Percentiles rank a stretch among this genome's conserved stretches.
Evolutionary conservation across 2,888 invertebrate species (phyloP).

Genomic region (Parelbella ahira): DNA sequence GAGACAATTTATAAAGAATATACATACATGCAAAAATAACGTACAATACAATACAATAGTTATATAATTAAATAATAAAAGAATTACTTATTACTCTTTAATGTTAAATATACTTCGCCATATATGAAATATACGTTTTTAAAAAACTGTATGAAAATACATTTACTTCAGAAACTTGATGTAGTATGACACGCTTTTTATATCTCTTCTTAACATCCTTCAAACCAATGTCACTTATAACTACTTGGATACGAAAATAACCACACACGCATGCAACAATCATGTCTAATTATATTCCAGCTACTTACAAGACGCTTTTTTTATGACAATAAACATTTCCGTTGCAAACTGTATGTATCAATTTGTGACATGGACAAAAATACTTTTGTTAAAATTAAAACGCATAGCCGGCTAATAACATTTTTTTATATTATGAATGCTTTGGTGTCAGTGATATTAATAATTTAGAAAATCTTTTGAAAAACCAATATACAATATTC

Average conservation of each 20-base stretch:
- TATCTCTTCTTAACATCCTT: slow-evolving; percentile 42
- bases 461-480: too few relatives aligned
- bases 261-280: slow-evolving; percentile 23
- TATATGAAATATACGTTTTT: too few relatives aligned
- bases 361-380: slow-evolving; percentile 1
- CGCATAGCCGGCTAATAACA: too few relatives aligned
- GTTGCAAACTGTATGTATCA: slow-evolving; percentile 9
- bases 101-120: too few relatives aligned
- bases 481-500: background rate
- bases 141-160: too few relatives aligned
- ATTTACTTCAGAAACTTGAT: slow-evolving; percentile 47
- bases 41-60: too few relatives aligned
- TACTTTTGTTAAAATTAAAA: background rate
- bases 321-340: slow-evolving; percentile 14
- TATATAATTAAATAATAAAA: too few relatives aligned
- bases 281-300: slow-evolving; percentile 23
- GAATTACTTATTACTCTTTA: too few relatives aligned
- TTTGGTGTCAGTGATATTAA: too few relatives aligned
- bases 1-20: too few relatives aligned
- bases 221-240: slow-evolving; percentile 53
- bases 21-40: too few relatives aligned
- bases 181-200: slow-evolving; percentile 44
- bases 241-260: slow-evolving; percentile 24
- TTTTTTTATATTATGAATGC: too few relatives aligned
- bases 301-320: slow-evolving; percentile 11